Evolutionary conservation across 2,797 vertebrate genomes (phyloP), one percentile per base, ranked within the genome.

Genomic region (Oryzias dopingdopingensis): DNA sequence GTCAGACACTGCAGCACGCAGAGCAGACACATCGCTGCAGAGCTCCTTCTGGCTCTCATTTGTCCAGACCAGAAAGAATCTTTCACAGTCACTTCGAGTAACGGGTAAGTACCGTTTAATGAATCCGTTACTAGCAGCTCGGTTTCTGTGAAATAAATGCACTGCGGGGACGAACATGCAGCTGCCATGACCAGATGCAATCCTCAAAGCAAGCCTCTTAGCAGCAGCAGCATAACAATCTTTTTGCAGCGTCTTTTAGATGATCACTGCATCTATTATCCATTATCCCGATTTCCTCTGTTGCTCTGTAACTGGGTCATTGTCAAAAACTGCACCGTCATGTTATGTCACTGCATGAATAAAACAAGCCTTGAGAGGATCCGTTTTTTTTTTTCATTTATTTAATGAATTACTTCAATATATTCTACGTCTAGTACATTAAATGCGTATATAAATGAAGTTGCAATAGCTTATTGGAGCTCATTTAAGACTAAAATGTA

Each of bases 1-100:
- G 89, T 91, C 89, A 87, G 77, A 60, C 69, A 67, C 85, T 84
- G 87, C 85, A 84, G 89, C 74, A 80, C 7, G 23, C 67, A 43
- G 55, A 40, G 42, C 4, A 1, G 24, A 56, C 43, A 24, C 44
- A 59, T 23, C 4, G 14, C 5, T 4, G 23, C 18, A 15, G 1
- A 40, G 10, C 13, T 15, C 44, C 42, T 1, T 16, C 6, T 32
- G 41, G 22, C n/a, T 4, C 24, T 42, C 2, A 12, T 8, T 13
- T 1, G 29, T 20, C 49, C n/a, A 79, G n/a, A n/a, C 20, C 20
- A 61, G 26, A 72, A 42, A 14, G 24, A 54, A 58, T 44, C 43
- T 16, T 6, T 16, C 6, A n/a, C 3, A 45, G 12, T 13, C 12
- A 10, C 13, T n/a, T 52, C 18, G 5, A 14, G 6, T 18, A 42